Evolutionary conservation across 1,140 invertebrate genomes (phyloP).

Genomic region (Phocides pigmalion): DNA sequence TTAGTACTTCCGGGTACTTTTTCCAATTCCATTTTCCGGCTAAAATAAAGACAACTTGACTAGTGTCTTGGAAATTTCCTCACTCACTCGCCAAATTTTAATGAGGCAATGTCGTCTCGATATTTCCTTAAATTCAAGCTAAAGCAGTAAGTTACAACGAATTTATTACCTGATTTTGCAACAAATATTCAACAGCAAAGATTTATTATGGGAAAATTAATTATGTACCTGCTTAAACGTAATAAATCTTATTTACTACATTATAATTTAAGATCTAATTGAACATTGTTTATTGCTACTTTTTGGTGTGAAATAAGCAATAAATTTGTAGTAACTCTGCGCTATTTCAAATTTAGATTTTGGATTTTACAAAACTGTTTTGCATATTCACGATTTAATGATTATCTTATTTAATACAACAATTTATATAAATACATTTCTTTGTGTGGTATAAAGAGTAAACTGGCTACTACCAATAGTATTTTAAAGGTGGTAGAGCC

Average conservation of each 20-base stretch:
- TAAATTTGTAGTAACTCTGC: slow-evolving; percentile 3
- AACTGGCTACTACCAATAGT: too few species aligned
- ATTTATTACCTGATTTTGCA: slow-evolving; percentile 23
- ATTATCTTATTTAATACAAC: too few species aligned
- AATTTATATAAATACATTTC: too few species aligned
- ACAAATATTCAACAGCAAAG: slow-evolving; percentile 15
- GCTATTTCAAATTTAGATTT: not conserved
- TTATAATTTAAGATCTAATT: slow-evolving; percentile 16
- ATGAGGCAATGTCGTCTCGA: slow-evolving; percentile 6
- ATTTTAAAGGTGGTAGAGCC: too few species aligned
- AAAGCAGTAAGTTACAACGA: slow-evolving; percentile 11
- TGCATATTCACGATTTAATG: too few species aligned
- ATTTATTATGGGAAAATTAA: slow-evolving; percentile 26
- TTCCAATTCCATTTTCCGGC: slow-evolving; percentile 21
- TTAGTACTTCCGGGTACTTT: slow-evolving; percentile 22
- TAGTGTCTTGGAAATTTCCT: slow-evolving; percentile 27
- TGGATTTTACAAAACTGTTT: not conserved
- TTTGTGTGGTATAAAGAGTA: too few species aligned
- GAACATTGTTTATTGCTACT: slow-evolving; percentile 14
- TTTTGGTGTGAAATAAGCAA: slow-evolving; percentile 14
- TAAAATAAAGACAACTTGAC: slow-evolving; percentile 32
- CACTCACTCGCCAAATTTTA: slow-evolving; percentile 31
- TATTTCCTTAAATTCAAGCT: slow-evolving; percentile 21
- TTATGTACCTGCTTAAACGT: slow-evolving; percentile 10
- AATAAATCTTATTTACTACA: slow-evolving; percentile 24